Evolutionary conservation across 2,888 invertebrate species (phyloP).

Genomic region (Sinodicranocentrus sp.): DNA sequence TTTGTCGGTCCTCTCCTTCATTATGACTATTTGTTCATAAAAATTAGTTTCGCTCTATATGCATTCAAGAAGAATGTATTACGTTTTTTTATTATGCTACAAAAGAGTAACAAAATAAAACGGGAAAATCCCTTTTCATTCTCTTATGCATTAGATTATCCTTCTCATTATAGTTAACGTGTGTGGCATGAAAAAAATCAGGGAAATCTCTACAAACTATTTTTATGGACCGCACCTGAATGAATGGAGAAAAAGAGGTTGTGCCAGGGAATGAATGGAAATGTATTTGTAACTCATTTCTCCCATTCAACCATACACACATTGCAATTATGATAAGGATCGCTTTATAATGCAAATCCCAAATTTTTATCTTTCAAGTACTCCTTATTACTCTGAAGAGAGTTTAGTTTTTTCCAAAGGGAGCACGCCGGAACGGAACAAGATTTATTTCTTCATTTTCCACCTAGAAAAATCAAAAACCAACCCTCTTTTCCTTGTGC

Average conservation of each 20-base stretch:
- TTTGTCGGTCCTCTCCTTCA: conserved; percentile 63
- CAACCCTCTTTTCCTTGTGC: conserved; percentile 14
- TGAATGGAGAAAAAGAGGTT: conserved; percentile 26
- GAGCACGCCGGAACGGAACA: conserved; percentile 49
- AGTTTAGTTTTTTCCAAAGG: conserved; percentile 33
- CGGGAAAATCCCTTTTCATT: too few relatives aligned
- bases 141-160: too few relatives aligned
- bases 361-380: conserved; percentile 58
- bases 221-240: conserved; percentile 58
- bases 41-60: conserved; percentile 61
- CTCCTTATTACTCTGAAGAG: conserved; percentile 43
- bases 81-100: conserved; percentile 37
- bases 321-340: conserved; percentile 68
- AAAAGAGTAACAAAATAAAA: conserved; percentile 23
- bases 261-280: conserved; percentile 41
- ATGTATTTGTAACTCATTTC: conserved; percentile 51
- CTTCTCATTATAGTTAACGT: conserved; percentile 36
- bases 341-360: conserved; percentile 62
- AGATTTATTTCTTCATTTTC: conserved; percentile 74
- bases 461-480: not conserved
- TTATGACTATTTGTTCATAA: conserved; percentile 39
- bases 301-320: conserved; percentile 59
- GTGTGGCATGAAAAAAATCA: conserved; percentile 49
- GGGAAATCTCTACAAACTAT: conserved; percentile 36
- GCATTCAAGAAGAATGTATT: not conserved